phyloP scores from a whole-genome alignment of 2,888 invertebrate species.

The Sepiola atlantica region DNA sequence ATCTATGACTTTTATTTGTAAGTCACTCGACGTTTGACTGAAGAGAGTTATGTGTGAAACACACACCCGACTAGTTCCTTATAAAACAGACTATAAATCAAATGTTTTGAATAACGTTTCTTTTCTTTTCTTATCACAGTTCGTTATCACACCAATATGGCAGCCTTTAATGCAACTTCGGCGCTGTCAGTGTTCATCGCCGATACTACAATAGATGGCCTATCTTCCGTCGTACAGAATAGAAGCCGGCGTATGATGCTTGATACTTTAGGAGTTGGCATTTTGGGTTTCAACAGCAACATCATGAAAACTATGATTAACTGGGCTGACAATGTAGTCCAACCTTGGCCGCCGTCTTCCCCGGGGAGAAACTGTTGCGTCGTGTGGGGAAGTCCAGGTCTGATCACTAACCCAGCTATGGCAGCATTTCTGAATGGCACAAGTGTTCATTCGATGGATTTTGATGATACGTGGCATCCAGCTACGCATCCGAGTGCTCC shows the following conservation, averaged over 20 bases:
- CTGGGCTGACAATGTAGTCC: constrained; percentile 50
- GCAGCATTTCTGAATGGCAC: constrained; percentile 63
- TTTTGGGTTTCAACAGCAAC: constrained; percentile 59
- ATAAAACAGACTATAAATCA: neutral
- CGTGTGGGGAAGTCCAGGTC: constrained; percentile 53
- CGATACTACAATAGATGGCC: constrained; percentile 52
- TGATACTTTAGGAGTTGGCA: constrained; percentile 60
- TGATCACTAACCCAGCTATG: constrained; percentile 51
- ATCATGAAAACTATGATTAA: constrained; percentile 55
- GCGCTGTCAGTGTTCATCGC: constrained; percentile 58
- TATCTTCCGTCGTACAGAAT: constrained; percentile 55
- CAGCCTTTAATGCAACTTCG: constrained; percentile 51
- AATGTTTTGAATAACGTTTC: neutral
- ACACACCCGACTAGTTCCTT: no score
- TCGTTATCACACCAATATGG: neutral
- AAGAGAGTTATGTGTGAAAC: neutral
- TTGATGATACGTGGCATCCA: constrained; percentile 67
- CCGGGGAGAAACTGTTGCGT: neutral
- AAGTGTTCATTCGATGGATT: constrained; percentile 65
- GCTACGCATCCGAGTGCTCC: constrained; percentile 66
- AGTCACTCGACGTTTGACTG: no score
- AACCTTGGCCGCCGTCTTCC: neutral
- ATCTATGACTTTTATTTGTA: no score
- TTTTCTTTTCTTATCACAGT: neutral
- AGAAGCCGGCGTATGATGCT: constrained; percentile 64